Evolutionary conservation across 2,113 vertebrate species (phyloP).

Genomic region (Dromas ardeola): DNA sequence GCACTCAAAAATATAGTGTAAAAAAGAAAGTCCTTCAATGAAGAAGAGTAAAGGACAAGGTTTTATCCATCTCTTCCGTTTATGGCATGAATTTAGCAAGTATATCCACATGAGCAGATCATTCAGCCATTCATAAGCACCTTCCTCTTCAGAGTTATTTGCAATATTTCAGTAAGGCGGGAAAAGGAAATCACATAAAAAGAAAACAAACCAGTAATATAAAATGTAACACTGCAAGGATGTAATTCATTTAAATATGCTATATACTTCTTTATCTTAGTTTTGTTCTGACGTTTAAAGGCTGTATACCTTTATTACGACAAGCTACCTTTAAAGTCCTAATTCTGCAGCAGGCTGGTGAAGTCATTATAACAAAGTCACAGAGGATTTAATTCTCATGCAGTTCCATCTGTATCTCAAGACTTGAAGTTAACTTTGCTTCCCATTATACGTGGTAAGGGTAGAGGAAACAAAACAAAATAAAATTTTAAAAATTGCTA

Average conservation of each 20-base stretch:
- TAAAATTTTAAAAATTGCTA: neutral
- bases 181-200: neutral
- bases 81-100: neutral
- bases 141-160: neutral
- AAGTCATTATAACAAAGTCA: neutral
- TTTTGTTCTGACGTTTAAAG: neutral
- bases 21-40: neutral
- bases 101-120: neutral
- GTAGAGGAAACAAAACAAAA: neutral
- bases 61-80: neutral
- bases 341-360: neutral
- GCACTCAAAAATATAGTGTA: neutral
- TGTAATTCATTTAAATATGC: neutral
- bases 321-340: neutral
- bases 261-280: neutral
- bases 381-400: neutral
- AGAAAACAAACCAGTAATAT: neutral
- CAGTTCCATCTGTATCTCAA: neutral
- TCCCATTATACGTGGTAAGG: neutral
- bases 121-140: neutral
- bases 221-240: neutral
- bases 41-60: neutral
- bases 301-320: neutral
- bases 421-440: neutral
- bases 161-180: neutral